Evolutionary conservation across 2,113 vertebrate species (phyloP), one percentile per base, ranked within the genome.

Genomic region (Prionailurus bengalensis): DNA sequence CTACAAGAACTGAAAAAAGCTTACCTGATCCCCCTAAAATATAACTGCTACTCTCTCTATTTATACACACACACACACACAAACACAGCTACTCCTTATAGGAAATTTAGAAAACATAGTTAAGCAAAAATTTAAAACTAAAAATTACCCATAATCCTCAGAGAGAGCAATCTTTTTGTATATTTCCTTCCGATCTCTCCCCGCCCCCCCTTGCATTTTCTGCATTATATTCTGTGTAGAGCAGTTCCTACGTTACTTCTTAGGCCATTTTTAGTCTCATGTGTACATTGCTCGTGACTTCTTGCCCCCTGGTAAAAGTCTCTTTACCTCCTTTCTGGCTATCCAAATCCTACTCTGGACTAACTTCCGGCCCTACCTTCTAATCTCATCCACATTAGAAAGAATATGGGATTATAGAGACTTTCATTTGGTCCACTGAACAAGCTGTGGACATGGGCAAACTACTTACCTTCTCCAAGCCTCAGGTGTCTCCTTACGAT

Each of bases 91-190:
- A 63, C 78, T 63, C 45, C 68, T 89, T 84, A 42, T 10, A 36
- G 71, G 73, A 95, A 95, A 55, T 23, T 71, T 61, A 89, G 48
- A 92, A 90, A 94, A 85, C 21, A 73, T 3, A 68, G 66, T 76
- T 0, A 71, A 88, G 21, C 36, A 88, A 92, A 82, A 65, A 9
- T 78, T 33, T 42, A 76, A 81, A 78, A 33, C 27, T 58, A 66
- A 58, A 39, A 91, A 88, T 58, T 33, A 83, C 6, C 8, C 42
- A 13, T 58, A 89, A 70, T 17, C 5, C 76, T 73, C 31, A 87
- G 91, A 66, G 42, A 79, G 53, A 76, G 12, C 31, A 92, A 23
- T 8, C 66, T 95, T 66, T 73, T 68, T 63, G 48, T 65, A 2
- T 53, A 31, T 33, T 97, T 94, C 48, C 78, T 70, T 91, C 31